Percentiles rank a stretch among this genome's conserved stretches.
phyloP scores from a whole-genome alignment of 2,888 invertebrate species.

The Trissonchulus latispiculum region DNA sequence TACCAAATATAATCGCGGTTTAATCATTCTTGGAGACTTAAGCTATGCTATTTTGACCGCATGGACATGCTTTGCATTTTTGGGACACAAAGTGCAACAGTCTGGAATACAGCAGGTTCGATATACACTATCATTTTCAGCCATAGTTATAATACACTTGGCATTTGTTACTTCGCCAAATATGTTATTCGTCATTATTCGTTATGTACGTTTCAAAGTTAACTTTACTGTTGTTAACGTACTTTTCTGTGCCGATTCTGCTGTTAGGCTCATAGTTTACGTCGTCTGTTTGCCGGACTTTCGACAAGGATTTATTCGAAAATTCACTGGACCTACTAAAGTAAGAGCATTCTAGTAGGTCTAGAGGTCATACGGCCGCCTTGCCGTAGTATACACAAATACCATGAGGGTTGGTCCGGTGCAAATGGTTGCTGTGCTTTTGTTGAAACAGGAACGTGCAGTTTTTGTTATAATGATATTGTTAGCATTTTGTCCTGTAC shows the following conservation, averaged over 20 bases:
- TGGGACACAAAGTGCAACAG: neutral
- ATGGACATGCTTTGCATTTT: neutral
- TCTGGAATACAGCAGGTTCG: too few species aligned
- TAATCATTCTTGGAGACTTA: neutral
- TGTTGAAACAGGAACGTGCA: too few species aligned
- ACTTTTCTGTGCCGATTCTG: neutral
- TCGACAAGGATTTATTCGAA: too few species aligned
- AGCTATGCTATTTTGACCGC: neutral
- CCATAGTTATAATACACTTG: neutral
- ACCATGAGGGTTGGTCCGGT: too few species aligned
- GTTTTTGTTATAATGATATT: too few species aligned
- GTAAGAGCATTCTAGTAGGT: too few species aligned
- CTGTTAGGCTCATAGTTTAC: neutral
- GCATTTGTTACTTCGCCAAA: neutral
- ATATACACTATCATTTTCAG: neutral
- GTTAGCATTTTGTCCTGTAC: too few species aligned
- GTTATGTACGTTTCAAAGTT: neutral
- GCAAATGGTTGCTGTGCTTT: too few species aligned
- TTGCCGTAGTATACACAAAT: too few species aligned
- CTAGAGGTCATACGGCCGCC: too few species aligned
- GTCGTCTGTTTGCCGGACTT: neutral
- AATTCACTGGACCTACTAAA: too few species aligned
- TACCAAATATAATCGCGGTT: neutral
- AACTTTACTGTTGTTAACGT: neutral
- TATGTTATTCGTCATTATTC: neutral